Percentiles rank a stretch among this genome's conserved stretches.
These are phyloP conservation scores for Poeciliopsis retropinna DNA, from an alignment of 2,113 vertebrate species.

Conservation along the genomic window DNA sequence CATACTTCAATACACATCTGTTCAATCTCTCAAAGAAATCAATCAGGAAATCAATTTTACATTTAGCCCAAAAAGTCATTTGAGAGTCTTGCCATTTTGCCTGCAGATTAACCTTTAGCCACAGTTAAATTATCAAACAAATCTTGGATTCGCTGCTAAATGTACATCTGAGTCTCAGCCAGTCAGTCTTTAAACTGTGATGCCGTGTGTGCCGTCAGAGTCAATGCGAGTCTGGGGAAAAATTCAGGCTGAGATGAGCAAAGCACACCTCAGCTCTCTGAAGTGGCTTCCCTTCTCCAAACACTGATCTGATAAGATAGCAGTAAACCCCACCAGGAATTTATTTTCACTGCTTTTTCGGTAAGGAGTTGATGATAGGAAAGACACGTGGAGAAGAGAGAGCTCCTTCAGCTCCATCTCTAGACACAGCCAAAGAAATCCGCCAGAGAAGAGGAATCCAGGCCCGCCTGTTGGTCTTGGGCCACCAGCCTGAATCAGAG, in stretches of 20 bases:
- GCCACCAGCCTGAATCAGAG: constrained; percentile 19
- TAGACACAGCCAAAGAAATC: constrained; percentile 26
- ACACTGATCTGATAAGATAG: constrained; percentile 74
- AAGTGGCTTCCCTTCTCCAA: constrained; percentile 66
- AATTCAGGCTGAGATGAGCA: constrained; percentile 32
- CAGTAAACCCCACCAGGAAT: constrained; percentile 61
- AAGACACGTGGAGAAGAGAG: constrained; percentile 19
- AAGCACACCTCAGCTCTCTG: constrained; percentile 51
- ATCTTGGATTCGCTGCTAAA: constrained; percentile 34
- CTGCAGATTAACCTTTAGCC: constrained; percentile 12
- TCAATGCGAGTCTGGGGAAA: constrained; percentile 10
- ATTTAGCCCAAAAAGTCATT: constrained; percentile 27
- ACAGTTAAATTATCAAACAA: constrained; percentile 42
- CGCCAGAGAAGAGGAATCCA: constrained; percentile 23
- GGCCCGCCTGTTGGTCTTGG: constrained; percentile 41
- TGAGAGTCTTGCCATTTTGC: constrained; percentile 11
- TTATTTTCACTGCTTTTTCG: constrained; percentile 53
- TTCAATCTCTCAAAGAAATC: constrained; percentile 6
- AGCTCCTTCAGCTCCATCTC: constrained; percentile 45
- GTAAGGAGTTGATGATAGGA: constrained; percentile 37
- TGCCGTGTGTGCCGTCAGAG: constrained; percentile 29
- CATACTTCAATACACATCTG: neutral
- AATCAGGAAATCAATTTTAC: constrained; percentile 23
- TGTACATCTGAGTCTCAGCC: constrained; percentile 25
- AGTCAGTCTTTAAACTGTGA: constrained; percentile 30